phyloP scores from a whole-genome alignment of 2,113 vertebrate genomes.

The Hiodon alosoides region DNA sequence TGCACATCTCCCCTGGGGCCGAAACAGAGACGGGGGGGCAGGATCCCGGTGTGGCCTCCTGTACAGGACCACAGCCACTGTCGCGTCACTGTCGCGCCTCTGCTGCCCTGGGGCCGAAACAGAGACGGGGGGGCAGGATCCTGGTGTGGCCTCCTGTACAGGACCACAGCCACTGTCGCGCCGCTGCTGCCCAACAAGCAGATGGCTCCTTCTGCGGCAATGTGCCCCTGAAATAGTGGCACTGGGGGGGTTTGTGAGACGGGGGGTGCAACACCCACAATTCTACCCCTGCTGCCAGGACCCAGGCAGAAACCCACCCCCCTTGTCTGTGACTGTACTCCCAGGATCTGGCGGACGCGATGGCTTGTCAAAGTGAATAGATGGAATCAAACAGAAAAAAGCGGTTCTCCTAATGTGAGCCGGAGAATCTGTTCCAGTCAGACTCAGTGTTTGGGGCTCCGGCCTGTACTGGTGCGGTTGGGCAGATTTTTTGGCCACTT shows the following conservation, averaged over 20 bases:
- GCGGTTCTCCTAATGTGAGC: neutral
- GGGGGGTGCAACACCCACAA: conserved; percentile 28
- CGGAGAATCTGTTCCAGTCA: no score
- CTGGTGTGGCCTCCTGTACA: neutral
- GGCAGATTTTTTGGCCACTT: no score
- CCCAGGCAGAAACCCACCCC: conserved; percentile 20
- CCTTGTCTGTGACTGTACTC: conserved; percentile 13
- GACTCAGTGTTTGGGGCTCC: no score
- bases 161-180: neutral
- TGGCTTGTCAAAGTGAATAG: conserved; percentile 12
- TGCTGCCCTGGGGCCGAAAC: neutral
- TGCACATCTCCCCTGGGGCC: neutral
- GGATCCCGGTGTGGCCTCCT: neutral
- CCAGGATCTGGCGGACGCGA: conserved; percentile 14
- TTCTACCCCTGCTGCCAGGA: conserved; percentile 21
- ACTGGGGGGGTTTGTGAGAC: conserved; percentile 23
- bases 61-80: neutral
- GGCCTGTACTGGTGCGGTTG: no score
- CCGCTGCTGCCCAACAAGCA: conserved; percentile 20
- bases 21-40: neutral
- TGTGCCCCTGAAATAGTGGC: conserved; percentile 29
- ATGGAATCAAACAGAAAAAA: conserved; percentile 15
- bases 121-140: neutral
- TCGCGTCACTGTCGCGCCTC: conserved; percentile 1
- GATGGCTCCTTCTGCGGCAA: conserved; percentile 27